Evolutionary conservation across 2,113 vertebrate genomes (phyloP).

Genomic region (Pelodiscus sinensis): DNA sequence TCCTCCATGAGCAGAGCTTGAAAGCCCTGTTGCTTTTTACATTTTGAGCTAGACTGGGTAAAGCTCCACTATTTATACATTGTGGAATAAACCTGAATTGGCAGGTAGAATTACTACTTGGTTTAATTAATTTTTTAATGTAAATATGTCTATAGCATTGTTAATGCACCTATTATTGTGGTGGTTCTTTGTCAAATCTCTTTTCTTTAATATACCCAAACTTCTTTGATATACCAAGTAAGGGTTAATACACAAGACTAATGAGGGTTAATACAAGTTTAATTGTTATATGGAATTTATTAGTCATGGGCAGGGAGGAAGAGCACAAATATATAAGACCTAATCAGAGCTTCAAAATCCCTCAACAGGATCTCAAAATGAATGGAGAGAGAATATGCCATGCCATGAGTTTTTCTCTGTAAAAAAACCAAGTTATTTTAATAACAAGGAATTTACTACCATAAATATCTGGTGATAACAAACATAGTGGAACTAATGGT

Average conservation of each 20-base stretch:
- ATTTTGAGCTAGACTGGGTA: not conserved
- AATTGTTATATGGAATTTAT: not conserved
- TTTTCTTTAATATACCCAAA: not conserved
- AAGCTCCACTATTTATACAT: not conserved
- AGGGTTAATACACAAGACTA: not conserved
- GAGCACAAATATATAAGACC: not conserved
- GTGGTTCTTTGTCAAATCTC: not conserved
- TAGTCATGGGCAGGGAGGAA: fast-evolving
- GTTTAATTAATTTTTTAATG: not conserved
- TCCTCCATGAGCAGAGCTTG: not conserved
- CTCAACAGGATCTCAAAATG: not conserved
- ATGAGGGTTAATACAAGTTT: not conserved
- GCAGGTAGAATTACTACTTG: not conserved
- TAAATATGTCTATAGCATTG: not conserved
- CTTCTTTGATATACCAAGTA: not conserved
- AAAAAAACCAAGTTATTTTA: not conserved
- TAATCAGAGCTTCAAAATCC: not conserved
- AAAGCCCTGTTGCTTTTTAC: not conserved
- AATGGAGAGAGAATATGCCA: not conserved
- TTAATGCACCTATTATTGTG: not conserved
- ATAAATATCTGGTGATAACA: not conserved
- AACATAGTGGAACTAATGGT: not conserved
- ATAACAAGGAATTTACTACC: not conserved
- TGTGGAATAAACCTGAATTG: not conserved
- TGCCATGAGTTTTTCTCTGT: not conserved